Base-by-base conservation (phyloP, 2,888 invertebrate species). In the Leptinotarsa juncta region DNA sequence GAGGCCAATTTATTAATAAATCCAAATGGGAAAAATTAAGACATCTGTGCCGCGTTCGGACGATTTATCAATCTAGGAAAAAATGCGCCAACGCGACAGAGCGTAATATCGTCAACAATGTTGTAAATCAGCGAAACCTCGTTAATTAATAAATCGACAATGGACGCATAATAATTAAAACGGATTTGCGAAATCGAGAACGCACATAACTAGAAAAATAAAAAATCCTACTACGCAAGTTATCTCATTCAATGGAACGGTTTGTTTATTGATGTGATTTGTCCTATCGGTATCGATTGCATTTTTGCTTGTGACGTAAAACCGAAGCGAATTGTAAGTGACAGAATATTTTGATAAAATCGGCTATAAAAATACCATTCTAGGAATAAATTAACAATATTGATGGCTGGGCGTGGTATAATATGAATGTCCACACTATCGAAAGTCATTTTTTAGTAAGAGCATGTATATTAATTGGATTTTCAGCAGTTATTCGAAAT, bases 1-100 rank as follows among this genome's bases (percentile, higher is more conserved):
- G 62, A n/a, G 62, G 32, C 18, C 62, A 62, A 62, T 62, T 62
- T 62, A 62, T 62, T 62, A 62, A 62, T 62, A 42, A 62, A 62
- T 32, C 42, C 42, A 42, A 62, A 62, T 42, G 18, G 62, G 26
- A 62, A 62, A 62, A 62, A 62, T 62, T 42, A 15, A 42, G 32
- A 62, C 62, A n/a, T 62, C 62, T 62, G 32, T 32, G 62, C 16
- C 42, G 62, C 62, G 14, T 62, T 16, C 62, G 18, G 42, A n/a
- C 42, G 32, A 62, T 62, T 23, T 32, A 62, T 62, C n/a, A 62
- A 32, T 42, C 42, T 32, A n/a, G 15, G 23, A 16, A 62, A 62
- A n/a, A 62, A 42, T 62, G 42, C 62, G 26, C 26, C 2, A 20
- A 16, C 42, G 7, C 62, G 26, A 26, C 62, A 62, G 42, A 32